These are phyloP conservation scores for Melanerpes formicivorus DNA, from an alignment of 2,113 vertebrate species.

Conservation along the genomic window DNA sequence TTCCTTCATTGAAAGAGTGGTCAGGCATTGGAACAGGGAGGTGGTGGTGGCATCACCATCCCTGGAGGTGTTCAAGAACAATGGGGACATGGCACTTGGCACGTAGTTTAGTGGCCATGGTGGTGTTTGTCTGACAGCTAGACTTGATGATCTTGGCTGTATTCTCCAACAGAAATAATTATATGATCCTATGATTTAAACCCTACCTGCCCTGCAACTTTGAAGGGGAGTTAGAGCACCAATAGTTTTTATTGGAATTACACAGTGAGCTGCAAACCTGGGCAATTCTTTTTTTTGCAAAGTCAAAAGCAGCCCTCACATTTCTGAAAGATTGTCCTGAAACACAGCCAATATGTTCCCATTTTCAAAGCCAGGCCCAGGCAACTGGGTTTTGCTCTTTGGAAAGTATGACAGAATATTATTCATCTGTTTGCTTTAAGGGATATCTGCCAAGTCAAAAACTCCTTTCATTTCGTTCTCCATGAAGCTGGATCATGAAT, in stretches of 20 bases:
- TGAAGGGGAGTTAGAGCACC: conserved; percentile 7
- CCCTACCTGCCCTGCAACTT: neutral
- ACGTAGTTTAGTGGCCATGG: too few relatives aligned
- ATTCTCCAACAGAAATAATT: too few relatives aligned
- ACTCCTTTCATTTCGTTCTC: conserved; percentile 1
- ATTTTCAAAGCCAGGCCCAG: conserved; percentile 25
- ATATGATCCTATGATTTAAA: neutral
- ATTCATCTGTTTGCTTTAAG: conserved; percentile 75
- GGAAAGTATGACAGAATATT: conserved; percentile 70
- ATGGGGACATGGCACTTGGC: too few relatives aligned
- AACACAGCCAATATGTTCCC: conserved; percentile 43
- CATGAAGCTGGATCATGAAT: neutral
- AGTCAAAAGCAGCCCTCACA: conserved; percentile 18
- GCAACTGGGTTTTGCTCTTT: conserved; percentile 32
- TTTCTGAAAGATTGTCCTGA: conserved; percentile 42
- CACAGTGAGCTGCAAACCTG: neutral
- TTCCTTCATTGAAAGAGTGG: too few relatives aligned
- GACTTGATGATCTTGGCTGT: too few relatives aligned
- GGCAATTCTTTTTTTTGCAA: neutral
- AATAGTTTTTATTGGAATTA: conserved; percentile 30
- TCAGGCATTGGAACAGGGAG: too few relatives aligned
- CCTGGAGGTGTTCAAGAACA: too few relatives aligned
- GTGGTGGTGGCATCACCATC: too few relatives aligned
- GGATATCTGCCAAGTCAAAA: conserved; percentile 58
- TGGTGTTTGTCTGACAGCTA: too few relatives aligned